Conservation (phyloP, 1,140 invertebrate species). For the Bombus difficillimus region DNA sequence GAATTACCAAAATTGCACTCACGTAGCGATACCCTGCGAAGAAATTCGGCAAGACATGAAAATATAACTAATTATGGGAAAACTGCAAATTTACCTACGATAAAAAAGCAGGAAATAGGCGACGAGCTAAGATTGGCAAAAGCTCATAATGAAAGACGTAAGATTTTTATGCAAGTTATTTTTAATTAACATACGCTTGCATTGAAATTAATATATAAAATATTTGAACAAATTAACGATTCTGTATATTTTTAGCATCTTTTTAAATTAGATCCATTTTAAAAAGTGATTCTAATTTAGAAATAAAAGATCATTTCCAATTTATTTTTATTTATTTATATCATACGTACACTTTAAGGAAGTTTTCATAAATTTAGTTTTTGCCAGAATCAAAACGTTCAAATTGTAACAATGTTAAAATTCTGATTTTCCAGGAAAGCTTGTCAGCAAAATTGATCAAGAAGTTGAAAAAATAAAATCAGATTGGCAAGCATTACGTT, state of each 20-base stretch:
- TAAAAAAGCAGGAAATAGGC: not conserved
- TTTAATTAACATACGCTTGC: not conserved
- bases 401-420: not conserved
- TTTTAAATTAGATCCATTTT: too few relatives aligned
- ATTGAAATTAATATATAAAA: not conserved
- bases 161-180: not conserved
- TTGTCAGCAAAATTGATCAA: constrained; percentile 31
- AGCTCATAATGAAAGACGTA: constrained; percentile 1
- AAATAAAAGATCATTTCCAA: too few relatives aligned
- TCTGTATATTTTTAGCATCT: too few relatives aligned
- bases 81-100: constrained; percentile 35
- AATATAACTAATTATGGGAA: not conserved
- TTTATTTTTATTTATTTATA: too few relatives aligned
- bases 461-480: constrained; percentile 55
- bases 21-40: not conserved
- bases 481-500: constrained; percentile 56
- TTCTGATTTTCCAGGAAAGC: constrained; percentile 15
- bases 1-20: constrained; percentile 47
- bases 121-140: not conserved
- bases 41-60: not conserved
- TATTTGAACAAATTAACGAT: not conserved
- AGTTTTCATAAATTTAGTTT: too few relatives aligned
- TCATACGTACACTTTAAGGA: too few relatives aligned
- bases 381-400: not conserved
- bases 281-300: too few relatives aligned